phyloP scores from a whole-genome alignment of 2,888 invertebrate genomes.

The Lepeophtheirus nordmannii region DNA sequence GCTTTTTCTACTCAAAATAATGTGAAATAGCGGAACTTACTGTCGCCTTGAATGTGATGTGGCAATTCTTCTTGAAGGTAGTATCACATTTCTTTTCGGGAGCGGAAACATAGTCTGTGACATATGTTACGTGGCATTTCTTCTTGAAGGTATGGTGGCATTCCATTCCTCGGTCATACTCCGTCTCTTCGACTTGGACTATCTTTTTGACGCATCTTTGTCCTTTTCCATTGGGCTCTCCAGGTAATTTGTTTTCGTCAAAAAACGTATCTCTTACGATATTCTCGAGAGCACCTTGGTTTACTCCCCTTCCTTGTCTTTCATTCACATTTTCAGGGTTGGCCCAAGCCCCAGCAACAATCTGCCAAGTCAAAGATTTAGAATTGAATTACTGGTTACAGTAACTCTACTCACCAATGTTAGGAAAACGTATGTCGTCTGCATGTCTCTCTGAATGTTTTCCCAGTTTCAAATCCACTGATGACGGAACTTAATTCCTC shows the following conservation, averaged over 20 bases:
- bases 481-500: too few species aligned
- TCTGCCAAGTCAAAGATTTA: too few species aligned
- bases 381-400: too few species aligned
- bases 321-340: too few species aligned
- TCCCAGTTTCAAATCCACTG: too few species aligned
- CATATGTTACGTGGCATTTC: background rate
- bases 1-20: background rate
- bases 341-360: too few species aligned
- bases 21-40: background rate
- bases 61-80: slow-evolving; percentile 11
- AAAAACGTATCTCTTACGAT: background rate
- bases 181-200: background rate
- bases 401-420: too few species aligned
- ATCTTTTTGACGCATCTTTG: background rate
- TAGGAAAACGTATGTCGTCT: too few species aligned
- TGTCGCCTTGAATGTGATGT: background rate
- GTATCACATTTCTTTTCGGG: slow-evolving; percentile 21
- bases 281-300: too few species aligned
- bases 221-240: background rate
- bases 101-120: background rate
- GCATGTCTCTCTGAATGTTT: too few species aligned
- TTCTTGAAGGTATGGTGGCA: background rate
- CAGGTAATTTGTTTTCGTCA: background rate
- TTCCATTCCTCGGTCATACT: background rate
- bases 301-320: too few species aligned